Conservation (phyloP, 1,140 invertebrate genomes). For the Adoxophyes honmai region DNA sequence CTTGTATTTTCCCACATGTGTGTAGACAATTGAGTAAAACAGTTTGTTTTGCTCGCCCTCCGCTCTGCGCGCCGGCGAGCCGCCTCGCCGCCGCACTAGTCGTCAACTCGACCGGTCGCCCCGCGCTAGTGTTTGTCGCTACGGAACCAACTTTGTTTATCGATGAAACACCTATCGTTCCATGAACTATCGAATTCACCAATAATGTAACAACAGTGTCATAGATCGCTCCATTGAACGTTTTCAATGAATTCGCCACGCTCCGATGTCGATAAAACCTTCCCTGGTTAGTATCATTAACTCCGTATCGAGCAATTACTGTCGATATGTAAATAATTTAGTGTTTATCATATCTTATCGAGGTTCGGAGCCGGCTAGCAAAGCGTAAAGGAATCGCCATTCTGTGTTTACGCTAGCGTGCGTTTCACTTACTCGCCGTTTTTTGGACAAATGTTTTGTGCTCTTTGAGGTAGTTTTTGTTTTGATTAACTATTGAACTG, state of each 20-base stretch:
- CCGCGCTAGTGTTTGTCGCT: slow-evolving; percentile 45
- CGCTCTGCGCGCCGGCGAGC: slow-evolving; percentile 20
- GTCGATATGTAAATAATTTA: slow-evolving; percentile 19
- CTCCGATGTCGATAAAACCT: slow-evolving; percentile 41
- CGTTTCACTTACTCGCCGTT: slow-evolving; percentile 32
- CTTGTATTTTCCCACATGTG: slow-evolving; percentile 59
- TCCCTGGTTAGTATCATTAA: slow-evolving; percentile 48
- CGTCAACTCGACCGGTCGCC: slow-evolving; percentile 42
- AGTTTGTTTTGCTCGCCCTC: slow-evolving; percentile 54
- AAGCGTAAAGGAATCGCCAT: slow-evolving; percentile 21
- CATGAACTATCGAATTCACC: slow-evolving; percentile 24
- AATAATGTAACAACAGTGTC: slow-evolving; percentile 28
- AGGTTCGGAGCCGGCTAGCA: slow-evolving; percentile 24
- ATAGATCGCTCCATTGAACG: slow-evolving; percentile 20
- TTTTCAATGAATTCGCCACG: slow-evolving; percentile 48
- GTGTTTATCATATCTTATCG: slow-evolving; percentile 53
- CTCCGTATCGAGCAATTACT: slow-evolving; percentile 6
- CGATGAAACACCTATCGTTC: slow-evolving; percentile 26
- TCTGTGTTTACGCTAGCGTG: slow-evolving; percentile 36
- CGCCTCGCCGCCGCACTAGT: slow-evolving; percentile 30
- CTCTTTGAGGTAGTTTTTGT: slow-evolving; percentile 30
- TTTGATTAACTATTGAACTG: slow-evolving; percentile 29
- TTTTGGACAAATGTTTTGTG: slow-evolving; percentile 29
- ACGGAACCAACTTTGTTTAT: slow-evolving; percentile 20
- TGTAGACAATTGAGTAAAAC: slow-evolving; percentile 54